Evolutionary conservation across 2,888 invertebrate genomes (phyloP).

Genomic region (Ceramica pisi): DNA sequence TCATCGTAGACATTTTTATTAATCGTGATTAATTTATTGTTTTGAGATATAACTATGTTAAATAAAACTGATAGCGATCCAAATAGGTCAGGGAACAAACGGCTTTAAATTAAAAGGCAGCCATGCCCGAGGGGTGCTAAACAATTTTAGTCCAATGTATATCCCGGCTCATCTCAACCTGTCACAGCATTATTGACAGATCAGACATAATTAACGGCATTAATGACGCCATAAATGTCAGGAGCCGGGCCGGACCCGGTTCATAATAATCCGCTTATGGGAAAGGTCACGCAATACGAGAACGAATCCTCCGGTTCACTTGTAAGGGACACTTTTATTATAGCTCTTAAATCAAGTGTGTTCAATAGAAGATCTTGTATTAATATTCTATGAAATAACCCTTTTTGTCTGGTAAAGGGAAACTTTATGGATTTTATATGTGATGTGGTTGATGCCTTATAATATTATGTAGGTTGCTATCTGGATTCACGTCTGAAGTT

Average conservation of each 20-base stretch:
- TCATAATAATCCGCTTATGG: slow-evolving; percentile 61
- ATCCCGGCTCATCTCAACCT: slow-evolving; percentile 6
- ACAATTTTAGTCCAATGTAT: slow-evolving; percentile 10
- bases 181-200: slow-evolving; percentile 48
- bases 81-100: slow-evolving; percentile 3
- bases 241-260: slow-evolving; percentile 38
- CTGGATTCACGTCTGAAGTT: not conserved
- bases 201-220: slow-evolving; percentile 53
- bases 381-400: slow-evolving; percentile 40
- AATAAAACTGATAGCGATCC: not conserved
- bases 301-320: slow-evolving; percentile 43
- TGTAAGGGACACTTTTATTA: slow-evolving; percentile 54
- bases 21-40: no score
- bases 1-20: no score
- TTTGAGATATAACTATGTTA: no score
- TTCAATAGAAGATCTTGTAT: slow-evolving; percentile 41
- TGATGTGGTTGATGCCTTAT: slow-evolving; percentile 10
- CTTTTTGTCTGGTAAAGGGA: slow-evolving; percentile 36
- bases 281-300: slow-evolving; percentile 63
- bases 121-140: not conserved
- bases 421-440: slow-evolving; percentile 19
- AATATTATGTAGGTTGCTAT: not conserved
- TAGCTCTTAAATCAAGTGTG: slow-evolving; percentile 37
- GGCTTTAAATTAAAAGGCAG: not conserved
- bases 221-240: slow-evolving; percentile 58